A percentile compares a stretch with the other conserved stretches of the same genome.
phyloP scores from a whole-genome alignment of 1,140 invertebrate species.

The Brachionus manjavacas region DNA sequence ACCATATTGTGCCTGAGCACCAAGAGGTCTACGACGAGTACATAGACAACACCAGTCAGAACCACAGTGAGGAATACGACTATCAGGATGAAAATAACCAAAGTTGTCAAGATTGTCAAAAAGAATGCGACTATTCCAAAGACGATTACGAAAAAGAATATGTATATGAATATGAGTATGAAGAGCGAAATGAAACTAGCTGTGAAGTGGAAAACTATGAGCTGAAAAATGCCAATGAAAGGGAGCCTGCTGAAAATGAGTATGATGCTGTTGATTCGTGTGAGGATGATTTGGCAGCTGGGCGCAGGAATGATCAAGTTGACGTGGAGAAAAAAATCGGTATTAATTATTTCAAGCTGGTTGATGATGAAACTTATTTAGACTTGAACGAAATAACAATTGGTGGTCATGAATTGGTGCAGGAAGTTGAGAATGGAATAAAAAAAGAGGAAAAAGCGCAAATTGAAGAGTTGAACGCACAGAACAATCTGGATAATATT shows the following conservation, averaged over 20 bases:
- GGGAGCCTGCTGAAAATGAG: neutral
- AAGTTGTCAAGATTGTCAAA: slow-evolving; percentile 8
- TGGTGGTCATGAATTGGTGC: neutral
- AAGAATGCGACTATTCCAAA: neutral
- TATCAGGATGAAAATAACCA: neutral
- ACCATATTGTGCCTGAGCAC: neutral
- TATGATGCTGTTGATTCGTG: slow-evolving; percentile 17
- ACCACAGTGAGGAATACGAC: neutral
- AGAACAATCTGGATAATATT: neutral
- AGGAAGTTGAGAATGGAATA: neutral
- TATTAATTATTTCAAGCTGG: slow-evolving; percentile 16
- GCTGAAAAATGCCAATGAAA: neutral
- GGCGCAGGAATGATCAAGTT: neutral
- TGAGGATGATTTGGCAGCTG: neutral
- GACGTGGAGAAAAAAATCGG: slow-evolving; percentile 5
- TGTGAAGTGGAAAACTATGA: neutral
- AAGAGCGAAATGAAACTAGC: neutral
- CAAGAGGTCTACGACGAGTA: slow-evolving; percentile 12
- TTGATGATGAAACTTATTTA: slow-evolving; percentile 20
- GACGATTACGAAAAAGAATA: slow-evolving; percentile 18
- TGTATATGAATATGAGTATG: slow-evolving; percentile 25
- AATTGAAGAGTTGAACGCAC: neutral
- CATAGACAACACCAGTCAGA: slow-evolving; percentile 21
- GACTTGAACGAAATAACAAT: slow-evolving; percentile 20
- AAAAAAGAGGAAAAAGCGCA: neutral